Evolutionary conservation across 2,888 invertebrate genomes (phyloP), one percentile per base, ranked within the genome.

Genomic region (Adela reaumurella): DNA sequence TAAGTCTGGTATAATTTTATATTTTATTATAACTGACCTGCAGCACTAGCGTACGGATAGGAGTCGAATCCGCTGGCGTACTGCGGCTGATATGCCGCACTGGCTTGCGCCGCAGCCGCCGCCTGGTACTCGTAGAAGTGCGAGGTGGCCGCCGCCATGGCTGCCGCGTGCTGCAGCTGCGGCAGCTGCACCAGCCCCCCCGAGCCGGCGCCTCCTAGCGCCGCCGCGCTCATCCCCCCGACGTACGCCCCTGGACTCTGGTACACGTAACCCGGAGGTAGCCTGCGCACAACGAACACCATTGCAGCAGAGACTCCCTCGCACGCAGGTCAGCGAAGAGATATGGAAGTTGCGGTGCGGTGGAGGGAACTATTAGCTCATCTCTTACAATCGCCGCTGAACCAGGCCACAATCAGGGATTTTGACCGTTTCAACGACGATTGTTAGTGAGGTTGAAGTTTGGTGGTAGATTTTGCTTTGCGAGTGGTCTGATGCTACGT

Each of bases 91-190:
- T 87, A 87, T 62, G 88, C 88, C 1, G 86, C 85, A 67, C 85
- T 85, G 10, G 83, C 82, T 5, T 84, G 83, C 43, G 89, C 89
- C 2, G 89, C 89, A 3, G 88, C 88, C 0, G 87, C 86, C 14
- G 86, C 86, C 62, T 90, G 90, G 69, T 91, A 90, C 74, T 90
- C 90, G 64, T 90, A 90, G 63, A 90, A 85, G 62, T 91, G 89
- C 59, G 88, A 87, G 46, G 83, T 79, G n/a, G 89, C 90, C 1
- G 90, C 90, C 11, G 89, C 89, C 49, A 90, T 82, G 0, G 89
- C 89, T 8, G 89, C 89, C 1, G 89, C 89, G 62, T 88, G 88
- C 59, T 85, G 85, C 59, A 88, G 68, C 61, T 87, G 88, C 20
- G 85, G 86, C 58, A 87, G 72, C 57, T 87, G 86, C 57, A 90